Base-by-base conservation (phyloP, 2,888 invertebrate genomes). In the Colostygia pectinataria region DNA sequence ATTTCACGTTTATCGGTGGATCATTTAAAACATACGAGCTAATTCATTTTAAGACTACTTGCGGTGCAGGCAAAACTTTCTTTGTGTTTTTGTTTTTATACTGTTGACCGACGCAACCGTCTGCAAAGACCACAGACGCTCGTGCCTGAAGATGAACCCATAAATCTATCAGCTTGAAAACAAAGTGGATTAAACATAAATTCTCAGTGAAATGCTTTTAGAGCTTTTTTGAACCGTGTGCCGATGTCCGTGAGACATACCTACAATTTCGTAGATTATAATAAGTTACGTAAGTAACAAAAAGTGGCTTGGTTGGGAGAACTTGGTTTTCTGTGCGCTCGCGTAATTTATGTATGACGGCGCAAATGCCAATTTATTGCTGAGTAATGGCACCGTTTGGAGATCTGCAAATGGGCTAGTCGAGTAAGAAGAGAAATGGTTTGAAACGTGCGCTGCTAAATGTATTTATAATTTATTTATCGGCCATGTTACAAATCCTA, bases 341-440 rank as follows among this genome's bases (percentile, higher is more conserved):
- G 65, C 71, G 81, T 88, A 87, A 89, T 90, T 88, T 90, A 90
- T 90, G 88, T 89, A 90, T 88, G 88, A 83, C 86, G 83, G 82
- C 84, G 80, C 83, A 87, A 89, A 89, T 86, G 84, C 89, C 89
- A 89, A 89, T 89, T 89, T 90, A 89, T 89, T 83, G 88, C 87
- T 88, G 89, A 89, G 87, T 90, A 89, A 90, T 89, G 83, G 86
- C 75, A 80, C 82, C 83, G 83, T 87, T 89, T 84, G 80, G 83
- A 88, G 84, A 89, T 88, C 87, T 88, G 86, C 83, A 85, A 89
- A 87, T 86, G 87, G 86, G 81, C 86, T 79, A 87, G 84, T 79
- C 83, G 85, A 83, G 81, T 80, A 82, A 82, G 83, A 83, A 87
- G 87, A 85, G 88, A 86, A 88, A 88, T 86, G 86, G 85, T 80